phyloP scores from a whole-genome alignment of 2,113 vertebrate species.

The Seriola dumerili region DNA sequence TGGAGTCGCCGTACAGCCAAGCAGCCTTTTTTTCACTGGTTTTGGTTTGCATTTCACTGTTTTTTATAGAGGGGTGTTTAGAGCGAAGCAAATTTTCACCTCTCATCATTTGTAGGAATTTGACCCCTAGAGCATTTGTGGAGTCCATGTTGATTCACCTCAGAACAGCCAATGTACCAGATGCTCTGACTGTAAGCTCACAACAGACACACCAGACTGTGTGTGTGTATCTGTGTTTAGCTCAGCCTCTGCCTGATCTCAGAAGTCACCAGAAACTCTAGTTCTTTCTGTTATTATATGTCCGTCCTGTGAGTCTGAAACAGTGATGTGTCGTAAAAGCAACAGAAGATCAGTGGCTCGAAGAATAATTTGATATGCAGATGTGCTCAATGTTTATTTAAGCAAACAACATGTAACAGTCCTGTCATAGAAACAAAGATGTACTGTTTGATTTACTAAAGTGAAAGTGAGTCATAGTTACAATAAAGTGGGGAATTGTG shows the following conservation, averaged over 20 bases:
- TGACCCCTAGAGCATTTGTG: not conserved
- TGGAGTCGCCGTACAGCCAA: too few species aligned
- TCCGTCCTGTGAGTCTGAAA: not conserved
- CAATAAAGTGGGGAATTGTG: not conserved
- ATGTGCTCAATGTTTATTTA: not conserved
- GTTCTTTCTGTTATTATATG: too few species aligned
- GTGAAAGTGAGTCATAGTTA: constrained; percentile 14
- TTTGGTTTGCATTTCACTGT: too few species aligned
- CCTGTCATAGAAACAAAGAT: constrained; percentile 6
- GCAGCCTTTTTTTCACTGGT: too few species aligned
- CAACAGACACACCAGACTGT: not conserved
- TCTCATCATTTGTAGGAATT: not conserved
- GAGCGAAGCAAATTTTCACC: too few species aligned
- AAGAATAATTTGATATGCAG: constrained; percentile 8
- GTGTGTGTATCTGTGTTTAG: not conserved
- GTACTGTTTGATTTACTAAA: not conserved
- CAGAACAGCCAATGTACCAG: not conserved
- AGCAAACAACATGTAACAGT: not conserved
- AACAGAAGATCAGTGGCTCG: not conserved
- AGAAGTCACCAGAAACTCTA: not conserved
- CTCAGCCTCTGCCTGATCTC: not conserved
- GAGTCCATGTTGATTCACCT: not conserved
- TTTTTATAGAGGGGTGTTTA: not conserved
- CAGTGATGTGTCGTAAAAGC: not conserved
- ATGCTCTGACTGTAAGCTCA: not conserved